Conservation (phyloP, 2,888 invertebrate genomes). For the Diaphora mendica region DNA sequence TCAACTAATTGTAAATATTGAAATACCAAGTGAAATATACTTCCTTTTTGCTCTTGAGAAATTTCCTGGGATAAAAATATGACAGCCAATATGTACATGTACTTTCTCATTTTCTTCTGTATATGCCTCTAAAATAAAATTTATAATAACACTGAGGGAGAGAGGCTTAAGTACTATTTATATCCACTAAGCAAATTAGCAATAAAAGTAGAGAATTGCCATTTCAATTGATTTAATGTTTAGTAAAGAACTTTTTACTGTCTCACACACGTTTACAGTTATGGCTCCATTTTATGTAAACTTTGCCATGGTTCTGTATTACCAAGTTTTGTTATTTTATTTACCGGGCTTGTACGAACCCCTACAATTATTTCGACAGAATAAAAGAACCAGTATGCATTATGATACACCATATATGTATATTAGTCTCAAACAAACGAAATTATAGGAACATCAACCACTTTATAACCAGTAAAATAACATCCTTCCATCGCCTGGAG, state of each 20-base stretch:
- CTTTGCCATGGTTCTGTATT: neutral
- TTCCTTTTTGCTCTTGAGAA: neutral
- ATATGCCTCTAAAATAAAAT: neutral
- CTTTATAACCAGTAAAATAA: constrained; percentile 57
- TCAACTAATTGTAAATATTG: neutral
- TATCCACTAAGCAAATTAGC: neutral
- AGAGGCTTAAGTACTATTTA: too few species aligned
- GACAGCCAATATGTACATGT: neutral
- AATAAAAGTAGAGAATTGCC: too few species aligned
- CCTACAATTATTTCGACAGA: neutral
- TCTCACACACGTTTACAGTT: neutral
- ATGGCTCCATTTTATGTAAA: neutral
- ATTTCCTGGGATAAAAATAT: neutral
- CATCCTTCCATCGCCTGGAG: constrained; percentile 65
- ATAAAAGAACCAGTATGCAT: constrained; percentile 21
- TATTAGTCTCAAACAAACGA: constrained; percentile 66
- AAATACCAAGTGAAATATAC: neutral
- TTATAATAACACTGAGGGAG: neutral
- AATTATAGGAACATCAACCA: constrained; percentile 56
- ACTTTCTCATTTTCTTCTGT: neutral
- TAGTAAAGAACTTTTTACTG: neutral
- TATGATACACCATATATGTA: constrained; percentile 52
- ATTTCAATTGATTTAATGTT: neutral
- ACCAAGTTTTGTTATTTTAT: neutral
- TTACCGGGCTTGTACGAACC: too few species aligned